phyloP scores from a whole-genome alignment of 1,140 invertebrate species.

The Zaprionus capensis region DNA sequence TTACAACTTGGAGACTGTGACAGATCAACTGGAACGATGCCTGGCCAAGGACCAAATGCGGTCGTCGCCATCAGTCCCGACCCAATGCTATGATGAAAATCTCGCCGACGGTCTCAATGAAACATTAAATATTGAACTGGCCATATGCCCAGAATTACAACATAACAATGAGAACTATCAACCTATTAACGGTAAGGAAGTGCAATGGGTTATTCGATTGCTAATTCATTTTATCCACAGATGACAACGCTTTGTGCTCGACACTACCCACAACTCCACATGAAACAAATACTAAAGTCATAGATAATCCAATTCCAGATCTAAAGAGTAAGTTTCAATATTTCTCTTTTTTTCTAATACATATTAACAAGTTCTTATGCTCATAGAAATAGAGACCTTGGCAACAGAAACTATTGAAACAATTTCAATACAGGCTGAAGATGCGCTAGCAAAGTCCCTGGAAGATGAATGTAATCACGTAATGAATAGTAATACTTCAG shows the following conservation, averaged over 20 bases:
- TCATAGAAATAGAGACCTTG: slow-evolving; percentile 1
- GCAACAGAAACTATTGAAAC: neutral
- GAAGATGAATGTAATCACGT: neutral
- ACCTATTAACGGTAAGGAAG: slow-evolving; percentile 21
- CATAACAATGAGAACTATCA: neutral
- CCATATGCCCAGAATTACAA: neutral
- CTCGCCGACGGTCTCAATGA: slow-evolving; percentile 25
- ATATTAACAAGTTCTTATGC: neutral
- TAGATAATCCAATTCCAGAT: neutral
- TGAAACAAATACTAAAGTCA: neutral
- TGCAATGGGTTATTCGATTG: neutral
- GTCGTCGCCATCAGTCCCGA: neutral
- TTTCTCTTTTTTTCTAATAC: neutral
- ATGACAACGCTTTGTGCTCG: neutral
- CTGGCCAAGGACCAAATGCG: slow-evolving; percentile 85
- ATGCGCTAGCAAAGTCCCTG: neutral
- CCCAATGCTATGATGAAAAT: neutral
- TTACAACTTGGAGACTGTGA: slow-evolving; percentile 91
- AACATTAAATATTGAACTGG: slow-evolving; percentile 21
- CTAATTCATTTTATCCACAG: neutral
- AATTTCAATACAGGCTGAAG: neutral
- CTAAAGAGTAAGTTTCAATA: neutral
- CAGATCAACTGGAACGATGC: slow-evolving; percentile 91
- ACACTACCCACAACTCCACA: neutral
- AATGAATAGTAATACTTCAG: neutral